phyloP scores from a whole-genome alignment of 2,113 vertebrate genomes.

The Trogon melanurus region DNA sequence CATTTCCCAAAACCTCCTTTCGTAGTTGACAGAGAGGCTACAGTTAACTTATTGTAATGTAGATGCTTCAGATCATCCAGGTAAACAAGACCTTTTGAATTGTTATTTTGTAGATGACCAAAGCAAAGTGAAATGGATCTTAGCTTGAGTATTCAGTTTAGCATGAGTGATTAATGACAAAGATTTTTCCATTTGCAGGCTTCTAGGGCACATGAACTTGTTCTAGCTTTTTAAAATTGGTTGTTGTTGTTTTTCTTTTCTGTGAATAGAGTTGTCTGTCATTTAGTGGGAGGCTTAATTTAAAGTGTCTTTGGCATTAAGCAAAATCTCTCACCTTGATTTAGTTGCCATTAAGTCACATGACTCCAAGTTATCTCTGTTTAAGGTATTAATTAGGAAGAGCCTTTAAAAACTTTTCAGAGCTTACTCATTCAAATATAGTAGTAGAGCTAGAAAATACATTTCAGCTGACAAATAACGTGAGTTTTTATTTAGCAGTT shows the following conservation, averaged over 20 bases:
- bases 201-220: neutral
- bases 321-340: neutral
- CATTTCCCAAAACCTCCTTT: neutral
- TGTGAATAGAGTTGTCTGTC: neutral
- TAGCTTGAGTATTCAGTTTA: neutral
- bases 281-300: neutral
- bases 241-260: neutral
- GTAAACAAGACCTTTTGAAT: neutral
- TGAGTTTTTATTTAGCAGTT: constrained; percentile 23
- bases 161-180: neutral
- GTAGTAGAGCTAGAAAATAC: constrained; percentile 15
- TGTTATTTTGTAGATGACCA: neutral
- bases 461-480: constrained; percentile 47
- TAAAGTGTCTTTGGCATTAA: neutral
- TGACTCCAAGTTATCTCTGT: neutral
- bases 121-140: neutral
- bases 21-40: neutral
- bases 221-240: neutral
- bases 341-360: neutral
- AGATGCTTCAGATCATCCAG: neutral
- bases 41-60: neutral
- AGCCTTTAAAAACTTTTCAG: neutral
- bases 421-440: neutral
- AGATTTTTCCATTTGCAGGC: neutral
- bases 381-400: constrained; percentile 35